Evolutionary conservation across 2,113 vertebrate genomes (phyloP), one percentile per base, ranked within the genome.

Genomic region (Oreochromis tanganicae): DNA sequence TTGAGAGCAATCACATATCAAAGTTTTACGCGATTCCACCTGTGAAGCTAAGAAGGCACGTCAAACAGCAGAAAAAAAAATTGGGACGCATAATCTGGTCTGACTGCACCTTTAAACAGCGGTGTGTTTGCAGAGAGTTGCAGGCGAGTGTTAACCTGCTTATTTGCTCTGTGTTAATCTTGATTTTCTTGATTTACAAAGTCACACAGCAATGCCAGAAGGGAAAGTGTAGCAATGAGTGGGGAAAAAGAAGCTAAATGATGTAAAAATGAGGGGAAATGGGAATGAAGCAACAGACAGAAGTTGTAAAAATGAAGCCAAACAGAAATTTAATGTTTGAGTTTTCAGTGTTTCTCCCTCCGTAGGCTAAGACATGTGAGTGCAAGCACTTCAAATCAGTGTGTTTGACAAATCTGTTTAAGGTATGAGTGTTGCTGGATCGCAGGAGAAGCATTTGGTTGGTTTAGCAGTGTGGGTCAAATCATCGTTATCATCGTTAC

Each of bases 321-420:
- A 68, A 90, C 48, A 75, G 93, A 90, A 89, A 91, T 93, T 93
- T 93, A 19, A 21, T 5, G 68, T 79, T 73, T 83, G 41, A 84
- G 27, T 87, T 48, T 48, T 73, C 78, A 48, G 85, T 78, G 71
- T 88, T 92, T 94, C 89, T 95, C 93, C 93, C 94, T 93, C 87
- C 13, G 19, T 92, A 88, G 87, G 85, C 80, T 80, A 88, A 92
- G 82, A 93, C 89, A 85, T 57, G 54, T 82, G 56, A 88, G 88
- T 59, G 59, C 17, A 32, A 78, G 43, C 27, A 78, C 71, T 78
- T 78, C 2, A 56, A 71, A 84, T 81, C 78, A 82, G 85, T 80
- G 80, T 79, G 59, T 86, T 61, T 82, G 46, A 66, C 19, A 56
- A 46, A 59, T 34, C 50, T 19, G 29, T 73, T 71, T 46, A 48